These are phyloP conservation scores for Allolobophora icterica DNA, from an alignment of 2,888 invertebrate genomes.

Conservation along the genomic window DNA sequence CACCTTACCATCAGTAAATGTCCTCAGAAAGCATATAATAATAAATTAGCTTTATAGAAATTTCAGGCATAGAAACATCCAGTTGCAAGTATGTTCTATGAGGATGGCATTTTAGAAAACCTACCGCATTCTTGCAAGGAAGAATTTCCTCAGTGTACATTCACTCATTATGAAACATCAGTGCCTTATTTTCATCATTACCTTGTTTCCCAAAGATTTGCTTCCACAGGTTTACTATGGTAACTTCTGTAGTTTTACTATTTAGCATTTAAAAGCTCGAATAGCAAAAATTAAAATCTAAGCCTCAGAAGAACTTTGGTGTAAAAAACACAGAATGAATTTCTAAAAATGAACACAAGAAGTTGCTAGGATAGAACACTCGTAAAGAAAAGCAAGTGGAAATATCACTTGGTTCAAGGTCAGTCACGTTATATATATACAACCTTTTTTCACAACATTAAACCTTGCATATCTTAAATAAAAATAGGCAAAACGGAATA, in stretches of 20 bases:
- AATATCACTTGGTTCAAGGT: background rate
- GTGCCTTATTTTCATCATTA: background rate
- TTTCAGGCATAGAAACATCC: too few species aligned
- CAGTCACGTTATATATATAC: background rate
- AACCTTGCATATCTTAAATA: constrained; percentile 12
- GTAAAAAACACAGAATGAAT: background rate
- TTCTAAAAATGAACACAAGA: background rate
- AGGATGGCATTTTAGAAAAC: too few species aligned
- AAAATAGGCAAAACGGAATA: constrained; percentile 5
- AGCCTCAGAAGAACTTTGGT: background rate
- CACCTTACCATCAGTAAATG: too few species aligned
- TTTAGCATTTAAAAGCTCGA: background rate
- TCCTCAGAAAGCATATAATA: too few species aligned
- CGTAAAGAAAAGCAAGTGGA: background rate
- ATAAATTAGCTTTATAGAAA: too few species aligned
- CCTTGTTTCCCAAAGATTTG: too few species aligned
- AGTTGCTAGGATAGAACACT: background rate
- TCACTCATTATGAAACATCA: background rate
- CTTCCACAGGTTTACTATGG: background rate
- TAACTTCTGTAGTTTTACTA: background rate
- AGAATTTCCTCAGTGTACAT: background rate
- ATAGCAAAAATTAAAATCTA: background rate
- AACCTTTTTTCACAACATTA: background rate
- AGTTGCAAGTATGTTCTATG: too few species aligned
- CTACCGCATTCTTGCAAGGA: background rate